These are phyloP conservation scores for Heterohyrax brucei DNA, from an alignment of 2,797 vertebrate genomes.

Conservation along the genomic window DNA sequence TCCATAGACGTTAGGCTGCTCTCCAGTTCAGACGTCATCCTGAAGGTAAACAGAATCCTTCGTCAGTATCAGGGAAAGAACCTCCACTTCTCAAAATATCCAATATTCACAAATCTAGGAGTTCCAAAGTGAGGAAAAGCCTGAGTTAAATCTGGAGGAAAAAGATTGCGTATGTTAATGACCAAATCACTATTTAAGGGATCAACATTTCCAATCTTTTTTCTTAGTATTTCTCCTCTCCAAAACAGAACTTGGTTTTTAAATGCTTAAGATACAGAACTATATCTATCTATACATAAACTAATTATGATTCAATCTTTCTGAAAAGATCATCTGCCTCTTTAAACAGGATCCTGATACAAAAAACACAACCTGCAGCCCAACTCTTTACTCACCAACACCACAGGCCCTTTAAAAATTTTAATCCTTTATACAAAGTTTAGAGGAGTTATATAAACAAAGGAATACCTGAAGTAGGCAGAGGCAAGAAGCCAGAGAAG, in stretches of 20 bases:
- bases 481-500: slow-evolving; percentile 55
- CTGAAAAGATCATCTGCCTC: background rate
- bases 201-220: slow-evolving; percentile 80
- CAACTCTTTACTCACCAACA: slow-evolving; percentile 54
- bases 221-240: slow-evolving; percentile 73
- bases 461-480: slow-evolving; percentile 41
- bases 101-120: slow-evolving; percentile 86
- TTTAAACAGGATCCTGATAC: slow-evolving; percentile 38
- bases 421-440: slow-evolving; percentile 69
- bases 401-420: slow-evolving; percentile 56
- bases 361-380: slow-evolving; percentile 10
- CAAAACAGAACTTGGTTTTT: slow-evolving; percentile 67
- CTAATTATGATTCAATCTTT: slow-evolving; percentile 37
- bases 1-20: slow-evolving; percentile 98
- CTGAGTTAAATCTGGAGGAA: slow-evolving; percentile 86
- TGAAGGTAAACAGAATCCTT: slow-evolving; percentile 88
- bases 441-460: slow-evolving; percentile 54
- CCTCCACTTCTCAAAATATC: slow-evolving; percentile 85
- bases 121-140: slow-evolving; percentile 85
- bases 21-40: slow-evolving; percentile 98
- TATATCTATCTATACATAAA: slow-evolving; percentile 33
- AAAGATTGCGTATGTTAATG: slow-evolving; percentile 84
- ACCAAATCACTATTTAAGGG: slow-evolving; percentile 78
- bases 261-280: slow-evolving; percentile 66
- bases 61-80: slow-evolving; percentile 86